Evolutionary conservation across 2,797 vertebrate genomes (phyloP), one percentile per base, ranked within the genome.

Genomic region (Pelobates cultripes): DNA sequence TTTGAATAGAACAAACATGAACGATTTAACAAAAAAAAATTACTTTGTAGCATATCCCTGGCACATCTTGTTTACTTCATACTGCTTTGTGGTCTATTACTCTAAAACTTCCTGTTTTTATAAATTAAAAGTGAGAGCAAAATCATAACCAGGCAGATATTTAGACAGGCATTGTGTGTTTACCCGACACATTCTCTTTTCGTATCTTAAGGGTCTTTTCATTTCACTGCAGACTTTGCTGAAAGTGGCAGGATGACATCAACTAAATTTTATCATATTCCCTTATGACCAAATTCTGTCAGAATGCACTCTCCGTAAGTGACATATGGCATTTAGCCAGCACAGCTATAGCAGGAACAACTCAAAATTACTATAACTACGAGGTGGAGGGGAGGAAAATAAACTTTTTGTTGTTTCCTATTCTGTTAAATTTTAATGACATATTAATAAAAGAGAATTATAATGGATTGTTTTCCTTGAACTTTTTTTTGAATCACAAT

Each of bases 41-140:
- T 40, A 64, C 17, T 51, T 5, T 51, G 47, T 10, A 28, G 28
- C 28, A n/a, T 60, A 60, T 28, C 28, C 63, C 4, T 41, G n/a
- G 28, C 63, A 28, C 13, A 12, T 15, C 28, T 66, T 17, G 43
- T 12, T 67, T 43, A 9, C 40, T 60, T 10, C 47, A 0, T 45
- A 45, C 17, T 45, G 4, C 1, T 41, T 41, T 44, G 13, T 45
- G 5, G 51, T 73, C 44, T 57, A 80, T 60, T 75, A 15, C 9
- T 40, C 53, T 43, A 75, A 68, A 78, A 17, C 28, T 67, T 28
- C 47, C 17, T 78, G 63, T 60, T 78, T 43, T 73, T 43, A 2
- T 88, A 86, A 85, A 89, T 89, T 85, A 86, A 86, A 87, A 86
- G 82, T 81, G 87, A 85, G 42, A 84, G 77, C 67, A 87, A 87